Percentiles rank a stretch among this genome's conserved stretches.
Conservation (phyloP, 2,113 vertebrate genomes). For the Orthochromis indermauri region DNA sequence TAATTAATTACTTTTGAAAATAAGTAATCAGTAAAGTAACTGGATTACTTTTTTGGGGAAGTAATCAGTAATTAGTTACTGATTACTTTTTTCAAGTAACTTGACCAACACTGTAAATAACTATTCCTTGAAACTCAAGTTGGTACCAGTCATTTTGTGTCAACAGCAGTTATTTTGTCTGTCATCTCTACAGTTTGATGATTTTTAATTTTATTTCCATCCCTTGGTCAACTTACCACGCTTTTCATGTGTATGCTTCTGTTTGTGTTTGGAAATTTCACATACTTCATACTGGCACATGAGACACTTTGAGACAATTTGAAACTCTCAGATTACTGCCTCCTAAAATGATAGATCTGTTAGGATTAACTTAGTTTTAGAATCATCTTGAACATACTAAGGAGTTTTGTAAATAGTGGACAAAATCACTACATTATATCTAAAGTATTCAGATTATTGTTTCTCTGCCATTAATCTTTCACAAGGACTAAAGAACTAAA, state of each 20-base stretch:
- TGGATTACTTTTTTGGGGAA: no score
- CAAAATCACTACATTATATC: neutral
- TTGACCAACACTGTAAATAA: no score
- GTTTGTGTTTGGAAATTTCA: neutral
- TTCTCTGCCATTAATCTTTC: neutral
- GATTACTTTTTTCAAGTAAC: no score
- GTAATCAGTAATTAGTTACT: no score
- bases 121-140: neutral
- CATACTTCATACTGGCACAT: neutral
- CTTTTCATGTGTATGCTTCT: neutral
- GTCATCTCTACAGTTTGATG: neutral
- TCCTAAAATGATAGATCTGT: neutral
- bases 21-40: no score
- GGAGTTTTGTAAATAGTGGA: neutral
- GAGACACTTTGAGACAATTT: neutral
- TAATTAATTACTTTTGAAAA: no score
- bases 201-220: neutral
- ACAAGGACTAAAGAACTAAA: neutral
- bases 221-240: neutral
- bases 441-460: neutral
- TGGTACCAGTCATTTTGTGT: neutral
- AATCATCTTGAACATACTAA: neutral
- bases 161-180: neutral
- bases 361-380: neutral
- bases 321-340: neutral